These are phyloP conservation scores for Sesia apiformis DNA, from an alignment of 2,888 invertebrate genomes.

Conservation along the genomic window DNA sequence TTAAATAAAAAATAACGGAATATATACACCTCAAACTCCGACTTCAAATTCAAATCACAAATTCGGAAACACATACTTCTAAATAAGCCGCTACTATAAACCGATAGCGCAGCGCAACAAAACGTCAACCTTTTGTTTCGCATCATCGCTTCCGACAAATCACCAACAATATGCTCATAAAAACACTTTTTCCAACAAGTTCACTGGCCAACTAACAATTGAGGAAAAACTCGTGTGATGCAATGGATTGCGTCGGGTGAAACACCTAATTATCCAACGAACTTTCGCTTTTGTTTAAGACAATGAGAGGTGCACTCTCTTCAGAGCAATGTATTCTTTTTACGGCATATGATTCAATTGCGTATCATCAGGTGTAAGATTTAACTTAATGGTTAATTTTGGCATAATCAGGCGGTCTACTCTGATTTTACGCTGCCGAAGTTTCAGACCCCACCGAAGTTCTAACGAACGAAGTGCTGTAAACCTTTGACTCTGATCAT, in stretches of 20 bases:
- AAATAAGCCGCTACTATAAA: too few relatives aligned
- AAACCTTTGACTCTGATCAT: too few relatives aligned
- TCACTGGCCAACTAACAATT: slow-evolving; percentile 47
- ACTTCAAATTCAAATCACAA: too few relatives aligned
- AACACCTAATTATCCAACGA: slow-evolving; percentile 69
- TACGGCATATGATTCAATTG: background rate
- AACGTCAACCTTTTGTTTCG: background rate
- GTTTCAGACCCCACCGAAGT: too few relatives aligned
- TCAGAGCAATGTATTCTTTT: slow-evolving; percentile 17
- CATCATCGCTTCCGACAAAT: slow-evolving; percentile 6
- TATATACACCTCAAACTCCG: too few relatives aligned
- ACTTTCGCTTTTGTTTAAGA: slow-evolving; percentile 71
- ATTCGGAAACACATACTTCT: too few relatives aligned
- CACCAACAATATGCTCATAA: slow-evolving; percentile 26
- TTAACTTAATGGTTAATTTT: too few relatives aligned
- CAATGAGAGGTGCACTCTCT: slow-evolving; percentile 56
- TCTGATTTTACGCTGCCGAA: too few relatives aligned
- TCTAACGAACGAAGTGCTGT: too few relatives aligned
- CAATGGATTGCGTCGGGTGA: slow-evolving; percentile 50
- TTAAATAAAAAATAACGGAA: too few relatives aligned
- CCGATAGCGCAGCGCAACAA: background rate
- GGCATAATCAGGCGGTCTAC: too few relatives aligned
- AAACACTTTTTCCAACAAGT: slow-evolving; percentile 33
- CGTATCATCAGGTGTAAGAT: background rate
- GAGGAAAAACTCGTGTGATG: slow-evolving; percentile 61